Evolutionary conservation across 1,140 invertebrate genomes (phyloP), one percentile per base, ranked within the genome.

Genomic region (Octopus sinensis): DNA sequence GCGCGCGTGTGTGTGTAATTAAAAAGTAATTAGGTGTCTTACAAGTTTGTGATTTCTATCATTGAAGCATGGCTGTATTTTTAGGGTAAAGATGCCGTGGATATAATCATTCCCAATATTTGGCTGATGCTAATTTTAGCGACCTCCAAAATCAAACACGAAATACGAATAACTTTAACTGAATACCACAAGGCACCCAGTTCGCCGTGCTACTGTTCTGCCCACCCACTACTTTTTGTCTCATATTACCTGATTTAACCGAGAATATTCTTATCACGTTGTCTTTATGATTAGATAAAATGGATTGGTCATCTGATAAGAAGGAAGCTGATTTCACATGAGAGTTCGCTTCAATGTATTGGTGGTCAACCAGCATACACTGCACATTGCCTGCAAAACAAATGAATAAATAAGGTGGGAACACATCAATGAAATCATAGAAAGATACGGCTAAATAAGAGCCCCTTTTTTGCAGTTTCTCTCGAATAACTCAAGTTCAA

Each of bases 241-340:
- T 62, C 9, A 62, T 12, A 62, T 62, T 73, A 73, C 68, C 68
- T 73, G 68, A 73, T 12, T 12, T 17, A n/a, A 23, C 30, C 30
- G 68, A 9, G 13, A 73, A 73, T 23, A 73, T 17, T 13, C 68
- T 13, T 13, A 73, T 73, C 5, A 73, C 30, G 68, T 73, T n/a
- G 68, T 73, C 68, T n/a, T 73, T 23, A 73, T 73, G 68, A n/a
- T 13, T 73, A 23, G 68, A 73, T 13, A 73, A 73, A 13, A 73
- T 6, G 30, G 13, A 6, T 17, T 73, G 9, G 30, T 73, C 68
- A 73, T 17, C 13, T 73, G 17, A 5, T 23, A 73, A n/a, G 6
- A 73, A 73, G 30, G 68, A n/a, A 3, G 68, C 68, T n/a, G 68
- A 73, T 5, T 12, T 23, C 17, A 73, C 68, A 17, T 73, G 17